A percentile compares a stretch with the other conserved stretches of the same genome.
phyloP scores from a whole-genome alignment of 1,140 invertebrate genomes.

The Bemisia tabaci region DNA sequence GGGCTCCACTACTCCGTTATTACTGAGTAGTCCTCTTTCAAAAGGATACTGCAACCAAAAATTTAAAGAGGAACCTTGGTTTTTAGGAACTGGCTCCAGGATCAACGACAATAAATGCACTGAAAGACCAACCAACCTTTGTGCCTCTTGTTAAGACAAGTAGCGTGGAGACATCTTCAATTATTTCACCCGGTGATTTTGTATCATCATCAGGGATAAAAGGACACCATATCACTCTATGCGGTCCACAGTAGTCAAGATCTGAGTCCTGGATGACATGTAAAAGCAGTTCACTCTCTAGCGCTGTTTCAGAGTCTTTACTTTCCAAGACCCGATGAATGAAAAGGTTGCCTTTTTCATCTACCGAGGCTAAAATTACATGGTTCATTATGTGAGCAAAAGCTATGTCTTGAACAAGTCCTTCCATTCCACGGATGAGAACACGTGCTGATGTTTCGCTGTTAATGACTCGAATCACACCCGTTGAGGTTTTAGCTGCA shows the following conservation, averaged over 20 bases:
- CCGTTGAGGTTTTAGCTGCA: constrained; percentile 48
- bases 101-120: too few species aligned
- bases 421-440: constrained; percentile 73
- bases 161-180: constrained; percentile 58
- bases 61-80: too few species aligned
- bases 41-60: too few species aligned
- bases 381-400: constrained; percentile 68
- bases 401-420: constrained; percentile 71
- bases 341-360: constrained; percentile 65
- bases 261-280: constrained; percentile 28
- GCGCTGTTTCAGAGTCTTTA: constrained; percentile 40
- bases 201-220: constrained; percentile 55
- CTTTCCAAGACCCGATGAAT: constrained; percentile 59
- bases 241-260: background rate
- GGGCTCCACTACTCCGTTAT: too few species aligned
- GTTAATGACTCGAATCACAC: constrained; percentile 70
- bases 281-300: constrained; percentile 33
- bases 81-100: too few species aligned
- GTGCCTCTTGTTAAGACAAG: constrained; percentile 66
- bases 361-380: constrained; percentile 70
- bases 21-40: too few species aligned
- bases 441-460: constrained; percentile 54
- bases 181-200: background rate
- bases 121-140: constrained; percentile 42
- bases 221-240: constrained; percentile 80